Evolutionary conservation across 2,113 vertebrate genomes (phyloP).

Genomic region (Ailuropoda melanoleuca): DNA sequence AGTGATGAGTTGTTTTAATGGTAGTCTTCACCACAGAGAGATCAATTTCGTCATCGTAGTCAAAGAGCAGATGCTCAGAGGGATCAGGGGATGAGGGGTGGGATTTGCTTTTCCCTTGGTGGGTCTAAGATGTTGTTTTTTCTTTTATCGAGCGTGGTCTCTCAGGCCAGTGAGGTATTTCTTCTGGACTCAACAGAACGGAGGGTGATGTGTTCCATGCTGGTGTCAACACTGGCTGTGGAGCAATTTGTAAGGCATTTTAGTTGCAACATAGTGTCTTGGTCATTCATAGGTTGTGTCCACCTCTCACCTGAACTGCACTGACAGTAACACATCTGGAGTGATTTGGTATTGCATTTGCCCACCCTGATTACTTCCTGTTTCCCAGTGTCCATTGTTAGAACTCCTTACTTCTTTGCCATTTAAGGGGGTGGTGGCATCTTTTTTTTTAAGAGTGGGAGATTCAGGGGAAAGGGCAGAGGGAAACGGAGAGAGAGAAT

Average conservation of each 20-base stretch:
- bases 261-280: no score
- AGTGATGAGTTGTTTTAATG: not conserved
- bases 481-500: not conserved
- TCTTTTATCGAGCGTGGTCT: not conserved
- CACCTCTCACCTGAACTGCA: accelerated
- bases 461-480: not conserved
- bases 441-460: not conserved
- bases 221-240: not conserved
- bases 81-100: not conserved
- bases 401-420: not conserved
- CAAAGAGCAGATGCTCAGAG: not conserved
- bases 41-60: not conserved
- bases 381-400: not conserved
- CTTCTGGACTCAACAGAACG: not conserved
- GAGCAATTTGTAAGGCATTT: not conserved
- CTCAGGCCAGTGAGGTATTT: not conserved
- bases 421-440: not conserved
- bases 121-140: not conserved
- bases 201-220: not conserved
- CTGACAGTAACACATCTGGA: not conserved
- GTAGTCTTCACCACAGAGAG: not conserved
- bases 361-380: not conserved
- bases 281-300: not conserved
- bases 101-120: not conserved
- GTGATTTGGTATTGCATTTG: accelerated